These are phyloP conservation scores for Penaeus vannamei DNA, from an alignment of 1,140 invertebrate genomes.

Conservation along the genomic window DNA sequence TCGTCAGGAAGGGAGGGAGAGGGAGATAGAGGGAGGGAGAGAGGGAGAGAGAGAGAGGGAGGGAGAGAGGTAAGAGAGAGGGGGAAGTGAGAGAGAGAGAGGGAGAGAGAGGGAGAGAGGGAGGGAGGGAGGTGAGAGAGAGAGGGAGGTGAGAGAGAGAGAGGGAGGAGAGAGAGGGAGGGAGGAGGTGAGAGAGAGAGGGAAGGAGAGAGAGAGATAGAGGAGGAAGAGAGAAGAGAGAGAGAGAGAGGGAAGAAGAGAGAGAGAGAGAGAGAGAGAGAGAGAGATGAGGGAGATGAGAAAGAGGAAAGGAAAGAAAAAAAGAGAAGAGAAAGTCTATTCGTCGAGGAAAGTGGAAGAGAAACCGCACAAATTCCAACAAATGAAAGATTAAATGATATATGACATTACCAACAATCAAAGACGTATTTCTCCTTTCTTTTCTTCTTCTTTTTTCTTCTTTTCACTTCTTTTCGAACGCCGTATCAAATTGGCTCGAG, in stretches of 20 bases:
- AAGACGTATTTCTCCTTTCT: no score
- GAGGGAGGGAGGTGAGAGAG: background rate
- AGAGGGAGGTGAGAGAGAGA: background rate
- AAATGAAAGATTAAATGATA: no score
- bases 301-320: no score
- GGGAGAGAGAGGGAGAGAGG: background rate
- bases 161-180: background rate
- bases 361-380: no score
- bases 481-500: no score
- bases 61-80: background rate
- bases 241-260: background rate
- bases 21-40: slow-evolving; percentile 10
- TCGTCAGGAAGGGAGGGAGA: background rate
- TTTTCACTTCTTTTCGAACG: no score
- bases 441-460: no score
- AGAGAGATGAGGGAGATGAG: no score
- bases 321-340: no score
- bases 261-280: no score
- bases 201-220: background rate
- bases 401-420: no score
- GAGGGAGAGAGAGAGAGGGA: slow-evolving; percentile 18
- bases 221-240: background rate
- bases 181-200: background rate
- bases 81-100: background rate
- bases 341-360: no score